These are phyloP conservation scores for Aptenodytes forsteri DNA, from an alignment of 2,113 vertebrate genomes.

Conservation along the genomic window DNA sequence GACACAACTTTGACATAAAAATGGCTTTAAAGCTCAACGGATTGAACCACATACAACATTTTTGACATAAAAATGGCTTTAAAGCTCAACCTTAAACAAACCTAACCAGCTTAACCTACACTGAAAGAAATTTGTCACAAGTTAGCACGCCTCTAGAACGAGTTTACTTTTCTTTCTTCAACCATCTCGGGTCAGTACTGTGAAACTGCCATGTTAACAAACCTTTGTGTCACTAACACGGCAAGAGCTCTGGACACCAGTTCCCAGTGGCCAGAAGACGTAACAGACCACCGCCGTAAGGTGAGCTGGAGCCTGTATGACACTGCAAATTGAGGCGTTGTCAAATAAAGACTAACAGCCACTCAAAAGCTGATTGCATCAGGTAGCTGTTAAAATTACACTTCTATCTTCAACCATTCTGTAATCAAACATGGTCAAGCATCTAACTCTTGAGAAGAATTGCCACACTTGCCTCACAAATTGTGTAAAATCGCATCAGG, in stretches of 20 bases:
- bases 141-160: fast-evolving
- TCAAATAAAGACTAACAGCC: neutral
- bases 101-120: neutral
- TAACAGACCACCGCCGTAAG: fast-evolving
- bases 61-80: neutral
- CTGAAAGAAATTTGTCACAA: neutral
- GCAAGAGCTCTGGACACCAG: neutral
- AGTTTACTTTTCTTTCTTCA: neutral
- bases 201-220: neutral
- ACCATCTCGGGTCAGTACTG: neutral
- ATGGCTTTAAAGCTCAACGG: neutral
- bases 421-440: neutral
- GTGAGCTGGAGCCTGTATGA: neutral
- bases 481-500: neutral
- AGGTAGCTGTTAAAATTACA: neutral
- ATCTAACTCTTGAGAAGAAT: neutral
- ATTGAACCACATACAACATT: no score
- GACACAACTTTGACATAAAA: neutral
- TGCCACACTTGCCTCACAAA: neutral
- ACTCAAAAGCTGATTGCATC: neutral
- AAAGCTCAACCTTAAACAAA: neutral
- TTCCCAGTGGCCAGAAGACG: neutral
- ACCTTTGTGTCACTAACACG: neutral
- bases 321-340: neutral
- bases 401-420: neutral